These are phyloP conservation scores for Ciona savignyi DNA, from an alignment of 23 tunicate species.

Conservation along the genomic window DNA sequence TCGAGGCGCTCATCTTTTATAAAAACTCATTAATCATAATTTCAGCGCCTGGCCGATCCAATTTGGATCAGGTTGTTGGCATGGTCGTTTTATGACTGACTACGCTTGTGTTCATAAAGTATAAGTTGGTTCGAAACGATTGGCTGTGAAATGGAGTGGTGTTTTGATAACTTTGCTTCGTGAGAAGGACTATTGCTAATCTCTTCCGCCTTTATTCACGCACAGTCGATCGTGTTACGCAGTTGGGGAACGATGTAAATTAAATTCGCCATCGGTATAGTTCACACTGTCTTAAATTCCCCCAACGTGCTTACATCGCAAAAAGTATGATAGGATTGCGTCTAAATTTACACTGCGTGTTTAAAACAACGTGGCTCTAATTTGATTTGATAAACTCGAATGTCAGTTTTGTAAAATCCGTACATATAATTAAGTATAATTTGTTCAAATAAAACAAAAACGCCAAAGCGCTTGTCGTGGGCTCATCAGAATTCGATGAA, in stretches of 20 bases:
- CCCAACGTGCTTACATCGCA: too few species aligned
- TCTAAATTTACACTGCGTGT: too few species aligned
- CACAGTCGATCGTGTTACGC: not conserved
- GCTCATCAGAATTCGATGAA: not conserved
- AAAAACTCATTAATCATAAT: not conserved
- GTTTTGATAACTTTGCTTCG: not conserved
- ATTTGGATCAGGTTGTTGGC: not conserved
- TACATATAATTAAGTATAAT: too few species aligned
- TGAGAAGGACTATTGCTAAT: not conserved
- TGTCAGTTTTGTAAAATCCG: too few species aligned
- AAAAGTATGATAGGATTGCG: too few species aligned
- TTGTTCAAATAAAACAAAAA: not conserved
- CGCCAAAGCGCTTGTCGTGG: not conserved
- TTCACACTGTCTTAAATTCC: too few species aligned
- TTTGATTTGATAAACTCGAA: too few species aligned
- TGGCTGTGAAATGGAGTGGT: not conserved
- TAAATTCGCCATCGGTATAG: too few species aligned
- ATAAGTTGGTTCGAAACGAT: not conserved
- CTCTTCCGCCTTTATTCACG: not conserved
- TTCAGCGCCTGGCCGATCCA: not conserved
- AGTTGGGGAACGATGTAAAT: too few species aligned
- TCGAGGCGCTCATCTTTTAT: not conserved
- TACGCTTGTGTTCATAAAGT: not conserved
- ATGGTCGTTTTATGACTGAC: not conserved
- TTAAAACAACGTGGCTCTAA: too few species aligned